Conservation (phyloP, 2,888 invertebrate genomes). For the Agriopis marginaria region DNA sequence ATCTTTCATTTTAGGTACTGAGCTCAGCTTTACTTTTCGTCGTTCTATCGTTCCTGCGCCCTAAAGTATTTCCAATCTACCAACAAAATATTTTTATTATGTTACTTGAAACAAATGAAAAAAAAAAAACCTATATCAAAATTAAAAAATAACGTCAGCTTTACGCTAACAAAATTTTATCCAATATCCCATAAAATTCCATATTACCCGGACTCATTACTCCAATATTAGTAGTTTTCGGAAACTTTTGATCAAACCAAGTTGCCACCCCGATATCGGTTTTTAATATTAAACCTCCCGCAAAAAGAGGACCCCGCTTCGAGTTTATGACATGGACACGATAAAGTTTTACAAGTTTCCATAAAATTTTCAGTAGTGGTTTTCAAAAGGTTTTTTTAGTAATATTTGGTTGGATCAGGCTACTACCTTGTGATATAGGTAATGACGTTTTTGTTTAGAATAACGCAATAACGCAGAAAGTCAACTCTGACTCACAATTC, state of each 20-base stretch:
- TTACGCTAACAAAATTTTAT: slow-evolving; percentile 11
- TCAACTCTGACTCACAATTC: no score
- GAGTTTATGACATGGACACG: slow-evolving; percentile 30
- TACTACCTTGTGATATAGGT: no score
- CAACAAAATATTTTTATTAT: background rate
- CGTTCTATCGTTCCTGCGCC: no score
- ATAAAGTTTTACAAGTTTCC: slow-evolving; percentile 31
- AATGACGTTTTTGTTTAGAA: no score
- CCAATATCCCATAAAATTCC: slow-evolving; percentile 20
- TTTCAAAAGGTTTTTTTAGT: slow-evolving; percentile 15
- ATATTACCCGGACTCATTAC: slow-evolving; percentile 31
- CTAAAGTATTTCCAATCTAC: no score
- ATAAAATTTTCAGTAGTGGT: slow-evolving; percentile 14
- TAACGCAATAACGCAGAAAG: no score
- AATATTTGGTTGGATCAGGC: slow-evolving; percentile 10
- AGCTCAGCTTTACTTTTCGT: no score
- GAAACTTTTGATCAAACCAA: slow-evolving; percentile 45
- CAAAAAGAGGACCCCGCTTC: slow-evolving; percentile 29
- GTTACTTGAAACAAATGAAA: background rate
- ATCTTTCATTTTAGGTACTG: no score
- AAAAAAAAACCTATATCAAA: background rate
- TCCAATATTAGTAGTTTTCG: slow-evolving; percentile 32
- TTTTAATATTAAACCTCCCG: slow-evolving; percentile 44
- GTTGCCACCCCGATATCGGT: slow-evolving; percentile 31
- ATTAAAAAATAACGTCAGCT: background rate